Base-by-base conservation (phyloP, 2,113 vertebrate species). In the Zosterops hypoxanthus region DNA sequence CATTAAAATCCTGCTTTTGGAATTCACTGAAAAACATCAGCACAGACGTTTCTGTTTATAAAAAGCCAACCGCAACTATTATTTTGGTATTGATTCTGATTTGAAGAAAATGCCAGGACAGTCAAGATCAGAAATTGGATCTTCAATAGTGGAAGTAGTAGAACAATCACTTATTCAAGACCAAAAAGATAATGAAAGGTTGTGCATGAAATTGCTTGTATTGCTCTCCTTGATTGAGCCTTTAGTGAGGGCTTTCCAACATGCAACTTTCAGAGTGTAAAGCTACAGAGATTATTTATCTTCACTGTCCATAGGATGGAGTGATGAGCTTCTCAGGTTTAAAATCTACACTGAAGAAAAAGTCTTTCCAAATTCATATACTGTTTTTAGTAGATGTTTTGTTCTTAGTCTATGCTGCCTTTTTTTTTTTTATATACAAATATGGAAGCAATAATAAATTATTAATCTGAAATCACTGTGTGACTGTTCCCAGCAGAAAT, bases 401-500 rank as follows among this genome's bases (percentile, higher is more conserved):
- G 29, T 39, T 85, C 78, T 46, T 46, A 76, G 20, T n/a, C 75
- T 92, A 56, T 92, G 36, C 56, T 56, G 25, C 12, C 9, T 33
- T 52, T 79, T 82, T 88, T 56, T 52, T 71, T 93, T 81, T 82
- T 75, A 93, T 78, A 53, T 94, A 96, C 88, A 90, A 97, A 88
- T 89, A 92, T 95, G 97, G 95, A 95, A 95, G 92, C 61, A 97
- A 96, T 96, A 97, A 97, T 98, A 98, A 98, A 98, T 98, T 98
- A 98, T 98, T 98, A 97, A 98, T 97, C 86, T 96, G 90, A 97
- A 98, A 97, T 97, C 91, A 97, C 96, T 97, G 96, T 96, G 95
- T 92, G 97, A 96, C 97, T 98, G 94, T 96, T 98, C 97, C 95
- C 97, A 98, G 97, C 96, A 98, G 97, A 98, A 95, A 97, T 57